Evolutionary conservation across 2,888 invertebrate genomes (phyloP), one percentile per base, ranked within the genome.

Genomic region (Tipula unca): DNA sequence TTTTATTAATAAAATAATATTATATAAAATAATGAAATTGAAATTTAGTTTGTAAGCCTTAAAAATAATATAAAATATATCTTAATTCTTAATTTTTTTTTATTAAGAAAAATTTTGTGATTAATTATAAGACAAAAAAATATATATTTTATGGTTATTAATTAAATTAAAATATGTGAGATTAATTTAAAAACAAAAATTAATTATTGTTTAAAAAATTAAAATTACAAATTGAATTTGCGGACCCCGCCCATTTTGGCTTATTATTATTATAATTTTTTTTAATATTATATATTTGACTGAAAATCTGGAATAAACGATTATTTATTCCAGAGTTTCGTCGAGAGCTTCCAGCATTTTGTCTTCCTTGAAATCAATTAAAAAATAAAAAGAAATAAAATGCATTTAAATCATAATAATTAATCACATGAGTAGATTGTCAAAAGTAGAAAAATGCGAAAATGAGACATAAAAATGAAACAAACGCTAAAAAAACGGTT

Each of bases 31-130:
- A 69, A 69, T 69, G 14, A 10, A 69, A 69, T 69, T 25, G 20
- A 69, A 69, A 69, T 69, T 69, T 69, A 69, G 69, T 25, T 10
- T 25, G 10, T 69, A 69, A 69, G 69, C 25, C 69, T 69, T 69
- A 69, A 69, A 69, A 69, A 69, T 69, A 69, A 25, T 69, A 25
- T 8, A 25, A 69, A 69, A 69, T 69, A 69, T 25, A 69, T 69
- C 69, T 69, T 69, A 69, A 69, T 69, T 69, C 25, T 69, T 69
- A 48, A 69, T 69, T 69, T 69, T 69, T 54, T 69, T 69, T 69
- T 25, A 69, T 69, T 69, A 69, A 69, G 69, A 69, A 69, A 69
- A 69, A 69, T 69, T 69, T 69, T 69, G 69, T 69, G 69, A 69
- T 69, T 69, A 69, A 69, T 69, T 69, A 69, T 69, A 69, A 69